Evolutionary conservation across 2,888 invertebrate genomes (phyloP), one percentile per base, ranked within the genome.

Genomic region (Acleris sparsana): DNA sequence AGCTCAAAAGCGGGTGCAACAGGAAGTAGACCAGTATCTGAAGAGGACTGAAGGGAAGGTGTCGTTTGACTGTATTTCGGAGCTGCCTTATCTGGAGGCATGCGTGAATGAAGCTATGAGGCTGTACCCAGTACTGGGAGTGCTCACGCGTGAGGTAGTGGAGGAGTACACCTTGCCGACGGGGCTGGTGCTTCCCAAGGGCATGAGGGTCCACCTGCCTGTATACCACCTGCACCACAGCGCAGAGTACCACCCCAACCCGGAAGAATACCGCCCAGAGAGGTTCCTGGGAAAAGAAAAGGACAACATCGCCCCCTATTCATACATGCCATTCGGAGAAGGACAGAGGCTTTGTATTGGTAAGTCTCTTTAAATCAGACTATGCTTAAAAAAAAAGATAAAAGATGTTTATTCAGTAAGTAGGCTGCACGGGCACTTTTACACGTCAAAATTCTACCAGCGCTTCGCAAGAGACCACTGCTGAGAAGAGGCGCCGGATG

Each of bases 51-150:
- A 85, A 4, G 85, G 86, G 0, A 70, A 85, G 66, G 70, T 93
- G 7, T 88, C 83, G 6, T 93, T 92, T 70, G 93, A 93, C 9
- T 82, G 87, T 1, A 70, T 93, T 62, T 76, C 78, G 69, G 88
- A 93, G 39, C 85, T 94, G 87, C 78, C 79, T 0, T 94, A 93
- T 72, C 71, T 94, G 64, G 88, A 91, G 58, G 85, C 87, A 73
- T 87, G 92, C 7, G 75, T 93, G 1, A 78, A 76, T 55, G 93
- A 93, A 75, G 83, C 90, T 0, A 74, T 93, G 3, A 80, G 93
- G 13, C 79, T 86, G 57, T 89, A 91, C 72, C 90, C 93, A 9
- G 85, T 90, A 0, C 39, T 68, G 1, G 72, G 80, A 0, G 69
- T 78, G 1, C 67, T 91, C 0, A 82, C 81, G 1, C 82, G 90